A percentile compares a stretch with the other conserved stretches of the same genome.
Evolutionary conservation across 2,113 vertebrate species (phyloP).

Genomic region (Isurus oxyrinchus): DNA sequence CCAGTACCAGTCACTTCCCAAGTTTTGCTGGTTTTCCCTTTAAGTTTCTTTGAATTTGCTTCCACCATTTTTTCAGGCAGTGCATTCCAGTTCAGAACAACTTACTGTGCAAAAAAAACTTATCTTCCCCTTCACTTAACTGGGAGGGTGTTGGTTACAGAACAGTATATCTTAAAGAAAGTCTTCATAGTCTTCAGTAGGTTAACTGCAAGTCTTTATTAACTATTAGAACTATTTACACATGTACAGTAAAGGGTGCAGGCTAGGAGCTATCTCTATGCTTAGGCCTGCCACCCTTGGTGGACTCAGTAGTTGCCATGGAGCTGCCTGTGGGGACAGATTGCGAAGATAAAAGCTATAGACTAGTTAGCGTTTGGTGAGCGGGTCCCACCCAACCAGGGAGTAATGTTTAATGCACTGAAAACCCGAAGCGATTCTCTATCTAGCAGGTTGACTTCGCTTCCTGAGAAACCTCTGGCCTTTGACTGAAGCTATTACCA

Average conservation of each 20-base stretch:
- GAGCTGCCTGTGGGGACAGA: conserved; percentile 13
- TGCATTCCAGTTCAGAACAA: neutral
- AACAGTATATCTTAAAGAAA: too few relatives aligned
- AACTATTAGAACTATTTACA: too few relatives aligned
- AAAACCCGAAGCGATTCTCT: conserved; percentile 76
- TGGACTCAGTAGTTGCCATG: too few relatives aligned
- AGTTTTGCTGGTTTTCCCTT: neutral
- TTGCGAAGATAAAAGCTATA: conserved; percentile 66
- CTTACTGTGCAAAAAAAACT: neutral
- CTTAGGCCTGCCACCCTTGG: too few relatives aligned
- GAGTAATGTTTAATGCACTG: conserved; percentile 69
- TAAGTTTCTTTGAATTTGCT: neutral
- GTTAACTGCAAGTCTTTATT: too few relatives aligned
- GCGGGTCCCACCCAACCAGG: conserved; percentile 72
- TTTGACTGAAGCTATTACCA: conserved; percentile 87
- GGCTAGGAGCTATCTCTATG: too few relatives aligned
- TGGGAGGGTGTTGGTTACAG: too few relatives aligned
- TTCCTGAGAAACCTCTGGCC: neutral
- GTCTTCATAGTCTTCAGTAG: too few relatives aligned
- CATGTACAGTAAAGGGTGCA: too few relatives aligned
- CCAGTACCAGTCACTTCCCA: too few relatives aligned
- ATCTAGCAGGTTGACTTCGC: conserved; percentile 58
- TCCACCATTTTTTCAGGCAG: neutral
- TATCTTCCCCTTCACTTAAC: neutral
- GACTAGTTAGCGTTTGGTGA: conserved; percentile 83